Evolutionary conservation across 2,113 vertebrate species (phyloP).

Genomic region (Cynopterus brachyotis): DNA sequence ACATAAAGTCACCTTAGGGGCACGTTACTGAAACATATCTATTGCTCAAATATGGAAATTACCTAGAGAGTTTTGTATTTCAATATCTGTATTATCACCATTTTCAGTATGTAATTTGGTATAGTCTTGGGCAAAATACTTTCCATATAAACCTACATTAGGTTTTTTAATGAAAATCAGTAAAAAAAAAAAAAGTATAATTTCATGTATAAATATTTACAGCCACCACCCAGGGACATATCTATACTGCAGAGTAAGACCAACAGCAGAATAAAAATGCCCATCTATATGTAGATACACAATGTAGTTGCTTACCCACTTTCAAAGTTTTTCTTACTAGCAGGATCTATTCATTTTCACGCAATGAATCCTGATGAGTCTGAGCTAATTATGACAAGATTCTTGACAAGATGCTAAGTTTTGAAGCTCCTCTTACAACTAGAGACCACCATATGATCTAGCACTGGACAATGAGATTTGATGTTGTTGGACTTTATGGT

Average conservation of each 20-base stretch:
- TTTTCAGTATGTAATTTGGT: neutral
- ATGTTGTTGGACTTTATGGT: neutral
- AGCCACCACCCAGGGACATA: neutral
- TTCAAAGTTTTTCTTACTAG: neutral
- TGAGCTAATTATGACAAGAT: neutral
- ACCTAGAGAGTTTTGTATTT: neutral
- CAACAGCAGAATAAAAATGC: neutral
- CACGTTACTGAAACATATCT: neutral
- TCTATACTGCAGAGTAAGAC: neutral
- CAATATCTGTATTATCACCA: neutral
- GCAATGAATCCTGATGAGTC: neutral
- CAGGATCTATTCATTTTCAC: neutral
- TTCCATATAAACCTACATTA: neutral
- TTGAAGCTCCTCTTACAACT: neutral
- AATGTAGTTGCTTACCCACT: neutral
- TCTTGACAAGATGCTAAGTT: neutral
- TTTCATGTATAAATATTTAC: neutral
- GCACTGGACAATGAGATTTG: neutral
- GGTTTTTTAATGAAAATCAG: neutral
- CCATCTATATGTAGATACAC: neutral
- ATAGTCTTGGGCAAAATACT: neutral
- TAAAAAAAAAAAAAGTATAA: neutral
- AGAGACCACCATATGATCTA: neutral
- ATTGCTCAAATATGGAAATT: neutral
- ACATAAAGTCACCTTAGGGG: constrained; percentile 2